A percentile compares a stretch with the other conserved stretches of the same genome.
Conservation (phyloP, 2,888 invertebrate species). For the Hololepta plana region DNA sequence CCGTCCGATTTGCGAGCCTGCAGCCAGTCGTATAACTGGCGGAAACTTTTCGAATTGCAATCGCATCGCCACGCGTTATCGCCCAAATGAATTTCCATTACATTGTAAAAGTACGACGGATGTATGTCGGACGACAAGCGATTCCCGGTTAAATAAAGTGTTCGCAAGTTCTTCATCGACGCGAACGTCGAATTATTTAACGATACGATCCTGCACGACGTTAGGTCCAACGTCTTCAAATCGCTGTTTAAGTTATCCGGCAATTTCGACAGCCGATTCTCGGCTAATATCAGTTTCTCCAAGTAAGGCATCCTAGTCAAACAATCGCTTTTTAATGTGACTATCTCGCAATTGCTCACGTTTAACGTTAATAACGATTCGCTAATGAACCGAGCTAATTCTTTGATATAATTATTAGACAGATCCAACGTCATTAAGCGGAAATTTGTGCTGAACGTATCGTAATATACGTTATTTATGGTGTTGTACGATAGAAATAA, state of each 20-base stretch:
- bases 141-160: conserved; percentile 49
- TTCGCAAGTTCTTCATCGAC: conserved; percentile 38
- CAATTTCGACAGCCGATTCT: conserved; percentile 43
- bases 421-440: conserved; percentile 40
- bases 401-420: conserved; percentile 44
- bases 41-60: conserved; percentile 40
- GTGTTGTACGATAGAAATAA: conserved; percentile 53
- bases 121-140: conserved; percentile 45
- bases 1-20: conserved; percentile 30
- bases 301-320: conserved; percentile 40
- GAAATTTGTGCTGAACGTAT: conserved; percentile 39
- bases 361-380: conserved; percentile 38
- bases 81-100: conserved; percentile 37
- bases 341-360: conserved; percentile 48
- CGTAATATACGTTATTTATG: conserved; percentile 37
- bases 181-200: conserved; percentile 44
- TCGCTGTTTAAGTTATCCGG: conserved; percentile 40
- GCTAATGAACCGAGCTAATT: conserved; percentile 37
- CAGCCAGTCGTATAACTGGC: conserved; percentile 41
- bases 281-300: conserved; percentile 40
- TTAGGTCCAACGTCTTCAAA: conserved; percentile 39
- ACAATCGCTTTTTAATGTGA: conserved; percentile 33
- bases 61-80: conserved; percentile 68
- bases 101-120: conserved; percentile 39
- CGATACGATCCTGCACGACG: conserved; percentile 38